Evolutionary conservation across 2,888 invertebrate species (phyloP), one percentile per base, ranked within the genome.

Genomic region (Drosophila colorata): DNA sequence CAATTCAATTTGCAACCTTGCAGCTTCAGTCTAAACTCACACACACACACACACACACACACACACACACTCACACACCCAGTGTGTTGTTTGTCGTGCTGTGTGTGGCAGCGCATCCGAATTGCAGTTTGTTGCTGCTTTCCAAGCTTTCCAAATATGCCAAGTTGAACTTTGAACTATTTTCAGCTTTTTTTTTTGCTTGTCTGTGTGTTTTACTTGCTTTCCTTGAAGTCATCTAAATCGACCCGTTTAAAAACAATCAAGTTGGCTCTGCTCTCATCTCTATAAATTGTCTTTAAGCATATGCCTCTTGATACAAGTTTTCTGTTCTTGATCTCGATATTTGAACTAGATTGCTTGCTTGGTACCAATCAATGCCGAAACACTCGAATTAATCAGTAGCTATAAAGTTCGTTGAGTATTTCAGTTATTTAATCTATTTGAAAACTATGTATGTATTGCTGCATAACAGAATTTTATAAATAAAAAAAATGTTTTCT

Each of bases 1-100:
- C 86, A 80, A 78, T 80, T 74, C 61, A 80, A 78, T 80, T 69
- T 63, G 64, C 69, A 70, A 83, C 80, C 78, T 81, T 79, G 81
- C 81, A 75, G 57, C 68, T 58, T 48, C 69, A 56, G 37, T 47
- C 28, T 51, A n/a, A n/a, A n/a, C n/a, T n/a, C n/a, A n/a, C n/a
- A n/a, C n/a, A 59, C 35, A 58, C 43, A 55, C 57, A 55, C 51
- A 60, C 33, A 28, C 44, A 33, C 47, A 46, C 20, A 57, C 31
- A 57, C 38, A 52, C 25, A 51, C n/a, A 43, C 11, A 58, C 9
- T 18, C 8, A 46, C 3, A 52, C 14, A 60, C 33, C 48, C 8
- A 33, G 23, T 43, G 33, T 65, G 38, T 28, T 38, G 41, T 16
- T 61, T 46, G 40, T 61, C 55, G 53, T 56, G 68, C 38, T 40